Base-by-base conservation (phyloP, 2,113 vertebrate genomes). In the Erpornis zantholeuca region DNA sequence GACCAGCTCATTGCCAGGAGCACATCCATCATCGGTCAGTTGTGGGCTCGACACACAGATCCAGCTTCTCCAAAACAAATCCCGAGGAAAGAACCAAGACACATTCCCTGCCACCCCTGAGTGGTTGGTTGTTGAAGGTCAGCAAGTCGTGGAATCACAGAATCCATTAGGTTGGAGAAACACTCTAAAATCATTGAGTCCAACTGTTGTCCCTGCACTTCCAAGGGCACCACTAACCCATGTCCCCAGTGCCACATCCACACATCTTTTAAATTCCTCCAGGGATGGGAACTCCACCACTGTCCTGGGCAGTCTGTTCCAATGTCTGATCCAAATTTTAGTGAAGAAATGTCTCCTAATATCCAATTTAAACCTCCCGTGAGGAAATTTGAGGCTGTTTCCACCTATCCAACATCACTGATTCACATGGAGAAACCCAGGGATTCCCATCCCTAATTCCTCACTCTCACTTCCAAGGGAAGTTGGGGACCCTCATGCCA, bases 361-460 rank as follows among this genome's bases (percentile, higher is more conserved):
- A 63, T 19, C 40, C 71, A 63, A 42, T 40, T 15, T 28, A 83
- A 83, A 42, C 31, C 15, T 83, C 18, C 7, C 49, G 11, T 33
- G 35, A 35, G 49, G 18, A 76, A 63, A 69, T 35, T 15, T 28
- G 47, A 69, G 40, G 22, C 12, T 29, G 19, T 69, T 42, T 69
- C 35, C 28, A 52, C 36, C 54, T 28, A 3, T 53, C 61, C 29
- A n/a, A 82, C 13, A 5, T 69, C 23, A 12, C 11, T 12, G 50
- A 21, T 33, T 40, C 1, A 0, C 24, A 12, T 9, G 33, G 15
- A 19, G 20, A 42, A 47, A 9, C 19, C 6, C 20, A 3, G 19
- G 38, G 12, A n/a, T 70, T 75, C 33, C 66, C 68, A 49, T 44
- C 38, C 92, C 28, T 23, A 18, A 40, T 56, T 79, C 66, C 56